These are phyloP conservation scores for Acholoe squamosa DNA, from an alignment of 2,888 invertebrate genomes.

Conservation along the genomic window DNA sequence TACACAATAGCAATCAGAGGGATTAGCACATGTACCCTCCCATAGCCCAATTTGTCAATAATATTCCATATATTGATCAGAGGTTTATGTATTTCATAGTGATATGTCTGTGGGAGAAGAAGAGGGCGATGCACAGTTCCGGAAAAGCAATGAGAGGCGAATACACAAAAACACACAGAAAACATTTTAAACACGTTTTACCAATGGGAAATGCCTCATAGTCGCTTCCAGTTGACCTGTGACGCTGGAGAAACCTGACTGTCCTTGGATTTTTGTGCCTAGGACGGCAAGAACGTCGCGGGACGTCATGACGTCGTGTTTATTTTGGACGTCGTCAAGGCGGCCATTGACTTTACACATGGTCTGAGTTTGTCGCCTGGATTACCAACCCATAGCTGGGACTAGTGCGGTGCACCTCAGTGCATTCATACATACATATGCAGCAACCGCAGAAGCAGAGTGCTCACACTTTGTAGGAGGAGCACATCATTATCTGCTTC, in stretches of 20 bases:
- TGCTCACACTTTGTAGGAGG: not conserved
- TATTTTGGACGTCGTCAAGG: slow-evolving; percentile 4
- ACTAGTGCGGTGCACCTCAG: not conserved
- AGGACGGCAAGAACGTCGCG: not conserved
- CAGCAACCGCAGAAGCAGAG: not conserved
- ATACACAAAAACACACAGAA: too few relatives aligned
- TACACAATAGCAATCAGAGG: too few relatives aligned
- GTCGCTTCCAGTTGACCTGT: not conserved
- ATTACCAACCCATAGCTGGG: not conserved
- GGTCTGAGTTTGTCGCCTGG: not conserved
- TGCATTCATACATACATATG: slow-evolving; percentile 1
- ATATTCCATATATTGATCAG: too few relatives aligned
- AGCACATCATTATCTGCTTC: not conserved
- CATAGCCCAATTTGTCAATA: too few relatives aligned
- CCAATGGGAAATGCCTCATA: not conserved
- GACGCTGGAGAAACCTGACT: not conserved
- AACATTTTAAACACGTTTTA: not conserved
- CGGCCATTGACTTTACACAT: not conserved
- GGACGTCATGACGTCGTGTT: slow-evolving; percentile 8
- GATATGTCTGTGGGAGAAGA: not conserved
- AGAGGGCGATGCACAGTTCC: not conserved
- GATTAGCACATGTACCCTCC: too few relatives aligned
- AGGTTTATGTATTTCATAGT: too few relatives aligned
- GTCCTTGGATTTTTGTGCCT: not conserved
- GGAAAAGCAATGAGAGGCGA: too few relatives aligned